Evolutionary conservation across 2,888 invertebrate species (phyloP).

Genomic region (Gerris lacustris): DNA sequence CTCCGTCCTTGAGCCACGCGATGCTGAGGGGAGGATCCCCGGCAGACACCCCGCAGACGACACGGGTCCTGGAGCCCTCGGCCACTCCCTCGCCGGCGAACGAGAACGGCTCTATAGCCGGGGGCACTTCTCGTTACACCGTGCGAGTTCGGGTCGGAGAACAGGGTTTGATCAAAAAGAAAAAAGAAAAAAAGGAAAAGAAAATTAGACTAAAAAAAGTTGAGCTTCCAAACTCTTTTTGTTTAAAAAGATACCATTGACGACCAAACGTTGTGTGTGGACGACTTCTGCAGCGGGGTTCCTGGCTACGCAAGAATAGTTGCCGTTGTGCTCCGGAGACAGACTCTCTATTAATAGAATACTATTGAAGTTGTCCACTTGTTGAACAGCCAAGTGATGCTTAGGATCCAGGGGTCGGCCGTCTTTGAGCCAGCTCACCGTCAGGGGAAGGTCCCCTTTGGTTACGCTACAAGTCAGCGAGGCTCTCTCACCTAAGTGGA

Average conservation of each 20-base stretch:
- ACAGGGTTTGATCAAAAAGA: constrained; percentile 8
- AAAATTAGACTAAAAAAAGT: not conserved
- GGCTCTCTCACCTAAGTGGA: constrained; percentile 60
- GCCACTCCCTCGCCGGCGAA: constrained; percentile 64
- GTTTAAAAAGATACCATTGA: constrained; percentile 49
- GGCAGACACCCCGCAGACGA: constrained; percentile 65
- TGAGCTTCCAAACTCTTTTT: not conserved
- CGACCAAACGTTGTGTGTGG: constrained; percentile 58
- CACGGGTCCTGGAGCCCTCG: constrained; percentile 68
- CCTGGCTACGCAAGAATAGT: constrained; percentile 60
- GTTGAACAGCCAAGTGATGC: constrained; percentile 53
- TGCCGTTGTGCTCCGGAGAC: constrained; percentile 62
- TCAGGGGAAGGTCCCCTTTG: constrained; percentile 62
- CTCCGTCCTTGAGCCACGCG: constrained; percentile 69
- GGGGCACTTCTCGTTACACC: constrained; percentile 50
- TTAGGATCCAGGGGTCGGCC: constrained; percentile 43
- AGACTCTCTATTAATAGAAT: constrained; percentile 64
- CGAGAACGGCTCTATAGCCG: constrained; percentile 73
- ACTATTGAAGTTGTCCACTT: constrained; percentile 64
- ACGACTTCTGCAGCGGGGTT: constrained; percentile 61
- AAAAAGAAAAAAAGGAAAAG: constrained; percentile 13
- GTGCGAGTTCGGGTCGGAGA: constrained; percentile 8
- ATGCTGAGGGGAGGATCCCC: constrained; percentile 69
- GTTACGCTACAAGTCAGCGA: constrained; percentile 62
- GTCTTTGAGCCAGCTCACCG: constrained; percentile 66